Evolutionary conservation across 2,797 vertebrate species (phyloP).

Genomic region (Thaleichthys pacificus): DNA sequence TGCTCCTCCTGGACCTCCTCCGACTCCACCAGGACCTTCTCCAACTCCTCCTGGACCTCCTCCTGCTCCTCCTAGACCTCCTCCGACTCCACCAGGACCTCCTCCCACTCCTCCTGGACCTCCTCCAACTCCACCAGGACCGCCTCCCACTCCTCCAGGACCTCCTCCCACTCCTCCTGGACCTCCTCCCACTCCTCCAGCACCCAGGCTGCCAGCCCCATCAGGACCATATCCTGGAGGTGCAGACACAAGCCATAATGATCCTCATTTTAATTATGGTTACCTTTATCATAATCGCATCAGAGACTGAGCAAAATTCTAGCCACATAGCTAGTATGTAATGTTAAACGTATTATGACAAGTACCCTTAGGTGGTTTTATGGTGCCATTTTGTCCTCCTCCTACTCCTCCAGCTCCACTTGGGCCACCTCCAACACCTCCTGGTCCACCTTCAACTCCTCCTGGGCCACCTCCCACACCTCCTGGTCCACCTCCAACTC

Average conservation of each 20-base stretch:
- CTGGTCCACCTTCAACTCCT: constrained; percentile 4
- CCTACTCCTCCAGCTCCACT: constrained; percentile 22
- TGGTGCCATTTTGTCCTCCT: constrained; percentile 48
- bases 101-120: constrained; percentile 11
- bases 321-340: not conserved
- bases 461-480: not conserved
- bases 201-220: constrained; percentile 13
- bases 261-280: not conserved
- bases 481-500: not conserved
- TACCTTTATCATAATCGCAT: not conserved
- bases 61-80: constrained; percentile 10
- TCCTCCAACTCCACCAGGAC: not conserved
- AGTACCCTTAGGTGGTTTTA: constrained; percentile 60
- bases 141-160: constrained; percentile 10
- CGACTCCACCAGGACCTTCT: constrained; percentile 3
- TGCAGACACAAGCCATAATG: not conserved
- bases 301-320: not conserved
- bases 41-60: constrained; percentile 8
- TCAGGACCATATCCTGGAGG: constrained; percentile 22
- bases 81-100: not conserved
- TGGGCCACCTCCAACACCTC: not conserved
- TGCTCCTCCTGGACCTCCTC: not conserved
- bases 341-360: not conserved
- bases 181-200: constrained; percentile 6
- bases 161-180: not conserved